phyloP scores from a whole-genome alignment of 2,113 vertebrate species.

The Erythrolamprus reginae region DNA sequence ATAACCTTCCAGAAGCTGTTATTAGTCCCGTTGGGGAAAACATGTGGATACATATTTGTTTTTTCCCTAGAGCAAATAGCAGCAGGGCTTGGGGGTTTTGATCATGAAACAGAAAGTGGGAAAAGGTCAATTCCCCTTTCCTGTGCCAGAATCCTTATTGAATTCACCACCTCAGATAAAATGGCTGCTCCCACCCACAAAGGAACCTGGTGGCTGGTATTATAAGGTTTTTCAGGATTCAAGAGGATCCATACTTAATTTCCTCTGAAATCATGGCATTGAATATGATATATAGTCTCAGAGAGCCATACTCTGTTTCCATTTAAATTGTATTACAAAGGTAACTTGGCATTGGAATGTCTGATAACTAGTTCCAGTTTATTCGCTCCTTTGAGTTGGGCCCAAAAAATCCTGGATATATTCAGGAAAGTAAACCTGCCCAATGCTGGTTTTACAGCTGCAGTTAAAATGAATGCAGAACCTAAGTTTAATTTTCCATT shows the following conservation, averaged over 20 bases:
- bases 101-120: neutral
- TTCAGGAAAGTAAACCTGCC: neutral
- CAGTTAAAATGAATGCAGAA: slow-evolving; percentile 3
- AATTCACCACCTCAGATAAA: neutral
- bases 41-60: neutral
- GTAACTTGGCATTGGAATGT: neutral
- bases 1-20: neutral
- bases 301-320: neutral
- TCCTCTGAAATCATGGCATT: neutral
- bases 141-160: neutral
- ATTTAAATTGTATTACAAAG: neutral
- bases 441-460: neutral
- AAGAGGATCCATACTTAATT: neutral
- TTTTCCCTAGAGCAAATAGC: neutral
- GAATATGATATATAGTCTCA: neutral
- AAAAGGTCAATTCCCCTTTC: neutral
- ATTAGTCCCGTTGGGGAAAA: neutral
- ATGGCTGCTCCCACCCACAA: neutral
- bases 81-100: neutral
- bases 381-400: neutral
- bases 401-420: neutral
- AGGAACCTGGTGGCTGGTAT: neutral
- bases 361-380: neutral
- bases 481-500: neutral
- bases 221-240: neutral